These are phyloP conservation scores for Aplodontia rufa DNA, from an alignment of 2,113 vertebrate genomes.

Conservation along the genomic window DNA sequence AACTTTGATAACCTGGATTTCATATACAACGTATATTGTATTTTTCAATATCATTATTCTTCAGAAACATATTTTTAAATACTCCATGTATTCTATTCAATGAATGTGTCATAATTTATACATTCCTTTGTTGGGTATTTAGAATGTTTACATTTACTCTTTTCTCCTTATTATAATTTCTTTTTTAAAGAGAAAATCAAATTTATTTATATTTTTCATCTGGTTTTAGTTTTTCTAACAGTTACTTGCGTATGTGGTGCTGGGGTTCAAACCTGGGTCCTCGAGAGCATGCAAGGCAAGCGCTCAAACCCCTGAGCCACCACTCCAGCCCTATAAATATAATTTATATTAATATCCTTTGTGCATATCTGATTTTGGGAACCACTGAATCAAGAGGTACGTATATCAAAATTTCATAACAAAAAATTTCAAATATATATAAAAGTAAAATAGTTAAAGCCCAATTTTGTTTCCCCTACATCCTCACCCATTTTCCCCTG, in stretches of 20 bases:
- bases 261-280: too few relatives aligned
- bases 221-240: too few relatives aligned
- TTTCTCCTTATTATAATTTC: constrained; percentile 51
- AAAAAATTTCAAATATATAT: constrained; percentile 18
- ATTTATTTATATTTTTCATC: too few relatives aligned
- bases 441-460: neutral
- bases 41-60: constrained; percentile 45
- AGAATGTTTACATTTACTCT: constrained; percentile 29
- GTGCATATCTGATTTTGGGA: constrained; percentile 31
- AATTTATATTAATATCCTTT: constrained; percentile 46
- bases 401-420: constrained; percentile 2
- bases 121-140: constrained; percentile 12
- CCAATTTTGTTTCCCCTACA: neutral
- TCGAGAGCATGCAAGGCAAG: too few relatives aligned
- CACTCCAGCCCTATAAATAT: too few relatives aligned
- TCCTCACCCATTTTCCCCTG: neutral
- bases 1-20: constrained; percentile 5
- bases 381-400: neutral
- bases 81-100: neutral
- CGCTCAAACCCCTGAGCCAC: too few relatives aligned
- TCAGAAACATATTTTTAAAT: constrained; percentile 46
- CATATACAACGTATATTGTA: constrained; percentile 46
- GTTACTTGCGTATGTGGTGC: too few relatives aligned
- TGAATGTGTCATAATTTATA: constrained; percentile 36
- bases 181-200: too few relatives aligned